phyloP scores from a whole-genome alignment of 1,140 invertebrate genomes.

The Berghia stephanieae region DNA sequence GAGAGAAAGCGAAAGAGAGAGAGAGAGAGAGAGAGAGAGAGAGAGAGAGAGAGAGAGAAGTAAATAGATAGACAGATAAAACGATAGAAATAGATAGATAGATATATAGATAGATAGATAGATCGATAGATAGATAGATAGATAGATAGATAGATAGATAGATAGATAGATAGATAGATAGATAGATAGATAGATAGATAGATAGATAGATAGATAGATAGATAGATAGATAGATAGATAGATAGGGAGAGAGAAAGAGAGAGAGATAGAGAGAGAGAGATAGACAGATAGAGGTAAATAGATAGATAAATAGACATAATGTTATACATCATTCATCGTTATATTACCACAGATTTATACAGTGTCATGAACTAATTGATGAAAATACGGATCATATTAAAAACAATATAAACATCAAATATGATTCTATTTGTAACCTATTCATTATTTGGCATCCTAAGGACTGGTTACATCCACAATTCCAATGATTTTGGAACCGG shows the following conservation, averaged over 20 bases:
- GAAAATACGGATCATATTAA: too few relatives aligned
- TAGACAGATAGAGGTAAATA: not conserved
- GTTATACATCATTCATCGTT: too few relatives aligned
- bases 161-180: not conserved
- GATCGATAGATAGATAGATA: not conserved
- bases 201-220: not conserved
- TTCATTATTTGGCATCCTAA: too few relatives aligned
- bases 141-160: not conserved
- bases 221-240: not conserved
- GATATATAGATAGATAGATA: not conserved
- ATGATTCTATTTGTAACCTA: too few relatives aligned
- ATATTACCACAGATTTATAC: too few relatives aligned
- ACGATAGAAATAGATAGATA: not conserved
- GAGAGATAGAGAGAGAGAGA: not conserved
- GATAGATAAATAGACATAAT: not conserved
- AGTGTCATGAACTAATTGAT: too few relatives aligned
- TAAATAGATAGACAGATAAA: conserved; percentile 8
- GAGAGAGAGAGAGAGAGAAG: not conserved
- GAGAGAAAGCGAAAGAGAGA: not conserved
- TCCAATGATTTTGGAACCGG: too few relatives aligned
- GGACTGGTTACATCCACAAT: too few relatives aligned
- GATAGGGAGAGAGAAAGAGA: not conserved
- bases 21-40: not conserved
- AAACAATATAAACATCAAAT: too few relatives aligned
- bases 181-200: not conserved